A percentile compares a stretch with the other conserved stretches of the same genome.
These are phyloP conservation scores for Acronicta psi DNA, from an alignment of 2,888 invertebrate species.

Conservation along the genomic window DNA sequence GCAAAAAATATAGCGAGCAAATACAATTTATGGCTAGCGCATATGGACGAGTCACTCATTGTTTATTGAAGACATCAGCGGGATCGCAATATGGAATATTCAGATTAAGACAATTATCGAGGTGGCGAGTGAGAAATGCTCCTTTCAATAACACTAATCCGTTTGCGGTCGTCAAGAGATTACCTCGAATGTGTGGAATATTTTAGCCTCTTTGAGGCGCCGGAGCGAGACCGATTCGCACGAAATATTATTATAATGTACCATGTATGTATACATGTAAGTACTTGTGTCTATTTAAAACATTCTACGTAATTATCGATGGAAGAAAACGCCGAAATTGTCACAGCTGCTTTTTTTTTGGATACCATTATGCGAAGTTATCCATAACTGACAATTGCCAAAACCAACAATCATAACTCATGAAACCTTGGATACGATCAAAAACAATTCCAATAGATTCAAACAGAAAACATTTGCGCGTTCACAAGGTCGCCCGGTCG, in stretches of 20 bases:
- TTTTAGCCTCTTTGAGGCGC: conserved; percentile 60
- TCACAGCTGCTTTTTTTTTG: background rate
- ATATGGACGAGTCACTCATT: conserved; percentile 53
- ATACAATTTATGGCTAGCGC: conserved; percentile 56
- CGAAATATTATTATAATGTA: conserved; percentile 17
- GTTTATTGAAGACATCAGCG: conserved; percentile 66
- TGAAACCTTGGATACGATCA: conserved; percentile 62
- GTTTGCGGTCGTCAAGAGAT: conserved; percentile 45
- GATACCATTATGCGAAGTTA: conserved; percentile 14
- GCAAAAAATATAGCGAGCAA: conserved; percentile 67
- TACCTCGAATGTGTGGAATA: conserved; percentile 52
- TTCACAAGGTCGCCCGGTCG: conserved; percentile 86
- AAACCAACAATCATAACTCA: conserved; percentile 50
- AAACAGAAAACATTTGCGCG: conserved; percentile 82
- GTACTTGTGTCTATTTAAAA: conserved; percentile 7
- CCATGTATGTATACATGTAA: no score
- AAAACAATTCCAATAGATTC: conserved; percentile 78
- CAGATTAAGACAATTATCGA: conserved; percentile 72
- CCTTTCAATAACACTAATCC: conserved; percentile 46
- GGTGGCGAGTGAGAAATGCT: conserved; percentile 48
- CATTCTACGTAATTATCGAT: conserved; percentile 3
- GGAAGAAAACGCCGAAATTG: conserved; percentile 16
- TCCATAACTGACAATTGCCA: conserved; percentile 40
- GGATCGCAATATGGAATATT: conserved; percentile 64
- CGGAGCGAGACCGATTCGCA: conserved; percentile 59